These are phyloP conservation scores for Varecia variegata DNA, from an alignment of 2,797 vertebrate species.

Conservation along the genomic window DNA sequence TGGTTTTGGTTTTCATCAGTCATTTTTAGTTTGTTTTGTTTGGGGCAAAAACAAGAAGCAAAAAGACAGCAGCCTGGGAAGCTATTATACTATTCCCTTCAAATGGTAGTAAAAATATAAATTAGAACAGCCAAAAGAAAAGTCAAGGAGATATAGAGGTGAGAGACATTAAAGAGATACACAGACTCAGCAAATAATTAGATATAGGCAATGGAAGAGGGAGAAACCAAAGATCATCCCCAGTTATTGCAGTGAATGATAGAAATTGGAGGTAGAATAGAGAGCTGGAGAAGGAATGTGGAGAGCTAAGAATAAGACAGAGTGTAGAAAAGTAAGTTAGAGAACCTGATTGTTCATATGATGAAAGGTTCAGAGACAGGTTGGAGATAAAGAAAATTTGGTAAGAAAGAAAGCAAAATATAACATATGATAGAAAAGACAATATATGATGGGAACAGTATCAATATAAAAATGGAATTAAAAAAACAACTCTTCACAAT, in stretches of 20 bases:
- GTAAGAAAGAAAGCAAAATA: background rate
- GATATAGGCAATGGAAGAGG: background rate
- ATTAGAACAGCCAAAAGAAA: background rate
- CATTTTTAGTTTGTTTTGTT: background rate
- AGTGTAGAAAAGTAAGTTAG: background rate
- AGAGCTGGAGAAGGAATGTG: background rate
- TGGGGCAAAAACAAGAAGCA: background rate
- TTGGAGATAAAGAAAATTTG: background rate
- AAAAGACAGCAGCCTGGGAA: background rate
- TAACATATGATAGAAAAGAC: background rate
- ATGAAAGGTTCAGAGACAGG: background rate
- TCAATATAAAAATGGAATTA: background rate
- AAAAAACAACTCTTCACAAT: slow-evolving; percentile 28
- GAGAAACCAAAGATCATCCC: background rate
- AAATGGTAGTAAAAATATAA: slow-evolving; percentile 19
- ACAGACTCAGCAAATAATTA: background rate
- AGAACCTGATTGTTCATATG: background rate
- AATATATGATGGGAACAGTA: background rate
- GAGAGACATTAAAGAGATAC: background rate
- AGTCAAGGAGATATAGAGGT: background rate
- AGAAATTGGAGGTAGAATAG: background rate
- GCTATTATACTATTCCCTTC: background rate
- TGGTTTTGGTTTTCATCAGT: background rate
- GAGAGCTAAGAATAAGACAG: background rate
- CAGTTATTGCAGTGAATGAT: background rate